Evolutionary conservation across 2,888 invertebrate genomes (phyloP).

Genomic region (Neria commutata): DNA sequence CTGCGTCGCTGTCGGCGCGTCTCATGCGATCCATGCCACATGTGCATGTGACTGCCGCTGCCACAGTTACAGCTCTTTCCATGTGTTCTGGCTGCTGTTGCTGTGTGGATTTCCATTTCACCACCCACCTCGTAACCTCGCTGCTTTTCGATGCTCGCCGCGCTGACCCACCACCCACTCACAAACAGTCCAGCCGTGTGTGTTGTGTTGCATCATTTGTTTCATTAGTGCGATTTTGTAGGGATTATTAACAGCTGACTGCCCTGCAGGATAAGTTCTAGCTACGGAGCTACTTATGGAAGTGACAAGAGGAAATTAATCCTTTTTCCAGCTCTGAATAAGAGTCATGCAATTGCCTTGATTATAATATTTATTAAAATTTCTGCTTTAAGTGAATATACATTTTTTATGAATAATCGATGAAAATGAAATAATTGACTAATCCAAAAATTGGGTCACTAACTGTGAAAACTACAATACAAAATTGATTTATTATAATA

Average conservation of each 20-base stretch:
- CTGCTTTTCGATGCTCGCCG: neutral
- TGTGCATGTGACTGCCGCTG: conserved; percentile 4
- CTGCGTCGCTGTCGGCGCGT: neutral
- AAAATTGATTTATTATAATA: too few relatives aligned
- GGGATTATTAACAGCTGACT: neutral
- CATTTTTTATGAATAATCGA: neutral
- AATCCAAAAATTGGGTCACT: too few relatives aligned
- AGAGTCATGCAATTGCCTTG: too few relatives aligned
- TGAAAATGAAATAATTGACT: neutral
- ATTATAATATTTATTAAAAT: neutral
- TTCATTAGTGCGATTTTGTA: neutral
- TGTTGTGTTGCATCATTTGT: neutral
- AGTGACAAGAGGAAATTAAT: too few relatives aligned
- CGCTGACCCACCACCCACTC: neutral
- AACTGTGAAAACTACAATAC: too few relatives aligned
- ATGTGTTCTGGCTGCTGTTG: neutral
- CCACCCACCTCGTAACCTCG: too few relatives aligned
- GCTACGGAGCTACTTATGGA: neutral
- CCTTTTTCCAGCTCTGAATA: too few relatives aligned
- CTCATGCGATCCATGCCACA: neutral
- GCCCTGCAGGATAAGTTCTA: neutral
- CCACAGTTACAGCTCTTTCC: too few relatives aligned
- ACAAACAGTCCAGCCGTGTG: neutral
- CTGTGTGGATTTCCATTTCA: neutral
- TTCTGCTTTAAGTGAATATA: neutral